A percentile compares a stretch with the other conserved stretches of the same genome.
phyloP scores from a whole-genome alignment of 2,113 vertebrate genomes.

The Petroica traversi region DNA sequence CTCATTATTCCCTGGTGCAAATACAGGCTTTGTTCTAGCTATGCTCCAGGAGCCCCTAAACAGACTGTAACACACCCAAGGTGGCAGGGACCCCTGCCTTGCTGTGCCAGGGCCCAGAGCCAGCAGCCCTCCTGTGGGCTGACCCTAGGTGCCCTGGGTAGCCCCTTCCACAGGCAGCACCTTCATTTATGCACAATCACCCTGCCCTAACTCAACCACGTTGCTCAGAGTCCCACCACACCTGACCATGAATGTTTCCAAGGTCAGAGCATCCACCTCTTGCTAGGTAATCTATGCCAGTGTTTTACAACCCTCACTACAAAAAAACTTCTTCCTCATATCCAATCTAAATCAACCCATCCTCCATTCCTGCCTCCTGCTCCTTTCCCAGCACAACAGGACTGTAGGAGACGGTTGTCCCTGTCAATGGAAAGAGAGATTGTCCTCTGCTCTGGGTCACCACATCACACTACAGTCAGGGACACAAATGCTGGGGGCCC shows the following conservation, averaged over 20 bases:
- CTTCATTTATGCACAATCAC: fast-evolving
- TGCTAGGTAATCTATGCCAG: background rate
- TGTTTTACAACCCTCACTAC: background rate
- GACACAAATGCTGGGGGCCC: fast-evolving
- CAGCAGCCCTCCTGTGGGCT: background rate
- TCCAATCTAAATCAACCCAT: background rate
- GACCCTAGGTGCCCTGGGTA: background rate
- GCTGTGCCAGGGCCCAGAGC: background rate
- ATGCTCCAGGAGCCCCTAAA: background rate
- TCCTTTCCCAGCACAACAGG: background rate
- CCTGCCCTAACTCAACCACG: background rate
- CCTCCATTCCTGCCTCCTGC: background rate
- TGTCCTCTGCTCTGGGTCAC: background rate
- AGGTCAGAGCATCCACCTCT: fast-evolving
- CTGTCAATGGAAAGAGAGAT: fast-evolving
- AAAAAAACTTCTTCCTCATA: background rate
- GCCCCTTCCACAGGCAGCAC: background rate
- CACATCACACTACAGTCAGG: background rate
- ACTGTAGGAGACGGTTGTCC: background rate
- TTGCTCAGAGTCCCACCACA: background rate
- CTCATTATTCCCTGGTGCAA: background rate
- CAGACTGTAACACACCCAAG: background rate
- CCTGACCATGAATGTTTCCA: background rate
- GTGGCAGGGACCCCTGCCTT: background rate
- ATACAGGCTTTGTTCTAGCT: background rate